Conservation (phyloP, 1,140 invertebrate species). For the Orussus abietinus region DNA sequence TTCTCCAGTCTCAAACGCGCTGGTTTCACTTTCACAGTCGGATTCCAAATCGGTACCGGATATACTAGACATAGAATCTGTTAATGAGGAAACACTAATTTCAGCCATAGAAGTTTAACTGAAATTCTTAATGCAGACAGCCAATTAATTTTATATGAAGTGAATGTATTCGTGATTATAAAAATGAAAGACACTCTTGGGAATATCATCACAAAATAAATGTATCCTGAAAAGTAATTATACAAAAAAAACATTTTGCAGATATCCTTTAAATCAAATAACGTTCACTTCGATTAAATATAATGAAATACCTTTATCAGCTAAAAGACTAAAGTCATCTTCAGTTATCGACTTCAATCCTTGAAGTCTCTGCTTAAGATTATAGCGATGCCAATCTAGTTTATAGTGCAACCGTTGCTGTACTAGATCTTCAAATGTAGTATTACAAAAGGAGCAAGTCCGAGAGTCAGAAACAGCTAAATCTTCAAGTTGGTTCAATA, state of each 20-base stretch:
- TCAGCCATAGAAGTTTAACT: too few species aligned
- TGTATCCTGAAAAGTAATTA: too few species aligned
- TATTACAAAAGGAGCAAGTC: slow-evolving; percentile 57
- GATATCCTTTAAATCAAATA: too few species aligned
- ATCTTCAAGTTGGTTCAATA: slow-evolving; percentile 37
- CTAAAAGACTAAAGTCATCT: slow-evolving; percentile 53
- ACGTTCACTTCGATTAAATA: slow-evolving; percentile 7
- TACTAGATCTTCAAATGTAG: slow-evolving; percentile 49
- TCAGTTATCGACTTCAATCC: slow-evolving; percentile 57
- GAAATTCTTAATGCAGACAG: too few species aligned
- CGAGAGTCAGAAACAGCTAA: slow-evolving; percentile 51
- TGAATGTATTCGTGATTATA: too few species aligned
- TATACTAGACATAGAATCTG: slow-evolving; percentile 72
- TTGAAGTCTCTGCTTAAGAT: slow-evolving; percentile 63
- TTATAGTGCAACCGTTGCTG: slow-evolving; percentile 62
- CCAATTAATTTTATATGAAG: too few species aligned
- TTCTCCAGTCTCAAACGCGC: slow-evolving; percentile 50
- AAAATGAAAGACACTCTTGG: slow-evolving; percentile 1
- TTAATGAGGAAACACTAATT: too few species aligned
- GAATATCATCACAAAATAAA: slow-evolving; percentile 5
- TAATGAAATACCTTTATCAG: slow-evolving; percentile 37
- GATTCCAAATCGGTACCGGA: slow-evolving; percentile 69
- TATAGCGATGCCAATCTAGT: slow-evolving; percentile 70
- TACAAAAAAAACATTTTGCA: too few species aligned
- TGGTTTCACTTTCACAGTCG: slow-evolving; percentile 54